Evolutionary conservation across 2,797 vertebrate species (phyloP), one percentile per base, ranked within the genome.

Genomic region (Labeo calbasu): DNA sequence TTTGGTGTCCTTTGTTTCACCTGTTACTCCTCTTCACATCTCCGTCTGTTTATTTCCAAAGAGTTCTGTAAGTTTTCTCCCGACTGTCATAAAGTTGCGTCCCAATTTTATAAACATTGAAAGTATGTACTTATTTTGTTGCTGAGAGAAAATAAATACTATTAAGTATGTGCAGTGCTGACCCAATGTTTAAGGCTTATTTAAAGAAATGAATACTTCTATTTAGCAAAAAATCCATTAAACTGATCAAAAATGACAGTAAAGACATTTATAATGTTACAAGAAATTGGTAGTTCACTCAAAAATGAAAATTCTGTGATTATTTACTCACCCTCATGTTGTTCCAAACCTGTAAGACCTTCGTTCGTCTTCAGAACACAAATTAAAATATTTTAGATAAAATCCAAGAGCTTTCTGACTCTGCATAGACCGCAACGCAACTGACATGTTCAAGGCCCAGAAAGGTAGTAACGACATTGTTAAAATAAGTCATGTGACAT

Each of bases 31-130:
- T 48, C 63, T 36, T 61, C 50, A 63, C 53, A 50, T 84, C 76
- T 78, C 59, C 4, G 21, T 21, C 70, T 90, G 88, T 92, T 92
- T 91, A 90, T 91, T 89, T 90, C 86, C 77, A 84, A 43, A 68
- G 86, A 91, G 76, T 85, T 79, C 36, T 79, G 65, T 84, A 28
- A 75, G 28, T 11, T 32, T 81, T 76, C 48, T 73, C 63, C 61
- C 21, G 51, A 83, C 40, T 83, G 57, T 84, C 76, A 73, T 43
- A 48, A 75, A 40, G 71, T 57, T 77, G 71, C 5, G 32, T 53
- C 23, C 9, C 15, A 66, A 63, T 6, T 51, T 28, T 28, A 28
- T 14, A 36, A 13, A 28, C 19, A 36, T 19, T 50, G 3, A 72
- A 51, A 69, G 40, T 69, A 6, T 40, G 7, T 25, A 5, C n/a